phyloP scores from a whole-genome alignment of 2,797 vertebrate genomes.

The Chelidonichthys spinosus region DNA sequence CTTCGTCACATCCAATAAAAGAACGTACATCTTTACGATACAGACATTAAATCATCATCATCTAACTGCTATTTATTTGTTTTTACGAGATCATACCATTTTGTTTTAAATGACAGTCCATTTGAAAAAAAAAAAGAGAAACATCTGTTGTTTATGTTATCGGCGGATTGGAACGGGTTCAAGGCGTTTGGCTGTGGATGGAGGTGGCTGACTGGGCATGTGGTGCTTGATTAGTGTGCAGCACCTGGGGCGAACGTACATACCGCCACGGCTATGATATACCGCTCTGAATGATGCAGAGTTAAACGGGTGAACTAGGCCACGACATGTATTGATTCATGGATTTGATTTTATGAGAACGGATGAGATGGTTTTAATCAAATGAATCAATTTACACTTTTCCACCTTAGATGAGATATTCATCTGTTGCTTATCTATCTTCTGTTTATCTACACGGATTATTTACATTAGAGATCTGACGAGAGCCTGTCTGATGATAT shows the following conservation, averaged over 20 bases:
- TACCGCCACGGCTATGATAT: conserved; percentile 47
- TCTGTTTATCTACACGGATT: not conserved
- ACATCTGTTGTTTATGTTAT: conserved; percentile 77
- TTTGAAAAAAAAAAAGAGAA: conserved; percentile 57
- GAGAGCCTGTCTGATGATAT: not conserved
- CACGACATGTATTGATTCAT: not conserved
- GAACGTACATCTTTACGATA: too few species aligned
- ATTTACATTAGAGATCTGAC: not conserved
- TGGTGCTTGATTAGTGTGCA: conserved; percentile 57
- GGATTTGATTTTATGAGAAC: not conserved
- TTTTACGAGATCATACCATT: conserved; percentile 50
- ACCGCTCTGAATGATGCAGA: conserved; percentile 20
- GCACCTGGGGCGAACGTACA: conserved; percentile 54
- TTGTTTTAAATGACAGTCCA: conserved; percentile 42
- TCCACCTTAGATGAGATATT: not conserved
- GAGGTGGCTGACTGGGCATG: conserved; percentile 68
- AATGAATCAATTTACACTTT: conserved; percentile 18
- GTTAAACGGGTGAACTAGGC: conserved; percentile 21
- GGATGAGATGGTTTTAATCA: not conserved
- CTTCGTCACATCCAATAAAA: conserved; percentile 10
- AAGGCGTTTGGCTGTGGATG: conserved; percentile 68
- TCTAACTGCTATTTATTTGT: conserved; percentile 46
- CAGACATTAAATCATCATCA: conserved; percentile 30
- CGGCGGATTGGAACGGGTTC: conserved; percentile 59
- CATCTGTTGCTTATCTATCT: not conserved